Evolutionary conservation across 2,797 vertebrate genomes (phyloP).

Genomic region (Pangasius larnaudii): DNA sequence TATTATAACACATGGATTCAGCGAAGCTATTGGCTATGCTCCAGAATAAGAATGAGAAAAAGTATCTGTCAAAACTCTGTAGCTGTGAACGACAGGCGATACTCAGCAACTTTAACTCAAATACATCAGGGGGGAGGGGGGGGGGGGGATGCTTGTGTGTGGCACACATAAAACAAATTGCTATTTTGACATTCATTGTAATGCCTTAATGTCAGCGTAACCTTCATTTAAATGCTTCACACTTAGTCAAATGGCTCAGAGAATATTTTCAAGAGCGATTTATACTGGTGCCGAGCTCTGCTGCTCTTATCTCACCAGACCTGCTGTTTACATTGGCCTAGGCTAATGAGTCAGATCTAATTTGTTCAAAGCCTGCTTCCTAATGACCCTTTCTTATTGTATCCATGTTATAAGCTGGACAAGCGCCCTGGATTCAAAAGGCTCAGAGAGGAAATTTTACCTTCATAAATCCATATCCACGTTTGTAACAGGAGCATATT

Average conservation of each 20-base stretch:
- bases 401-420: slow-evolving; percentile 28
- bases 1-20: slow-evolving; percentile 35
- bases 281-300: neutral
- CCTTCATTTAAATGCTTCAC: slow-evolving; percentile 23
- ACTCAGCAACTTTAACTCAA: slow-evolving; percentile 26
- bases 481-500: slow-evolving; percentile 20
- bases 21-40: slow-evolving; percentile 1
- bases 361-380: slow-evolving; percentile 15
- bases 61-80: slow-evolving; percentile 14
- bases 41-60: slow-evolving; percentile 1
- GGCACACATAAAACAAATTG: neutral
- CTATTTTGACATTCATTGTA: slow-evolving; percentile 14
- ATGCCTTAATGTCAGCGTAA: slow-evolving; percentile 21
- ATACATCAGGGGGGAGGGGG: too few relatives aligned
- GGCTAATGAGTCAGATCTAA: slow-evolving; percentile 37
- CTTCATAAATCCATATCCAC: slow-evolving; percentile 20
- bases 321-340: slow-evolving; percentile 16
- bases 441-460: slow-evolving; percentile 22
- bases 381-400: slow-evolving; percentile 29
- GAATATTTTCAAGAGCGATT: slow-evolving; percentile 20
- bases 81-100: slow-evolving; percentile 14
- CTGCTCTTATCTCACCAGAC: slow-evolving; percentile 21
- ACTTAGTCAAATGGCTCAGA: slow-evolving; percentile 3
- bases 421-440: slow-evolving; percentile 27
- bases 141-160: neutral